Evolutionary conservation across 2,797 vertebrate species (phyloP).

Genomic region (Gymnocypris eckloni): DNA sequence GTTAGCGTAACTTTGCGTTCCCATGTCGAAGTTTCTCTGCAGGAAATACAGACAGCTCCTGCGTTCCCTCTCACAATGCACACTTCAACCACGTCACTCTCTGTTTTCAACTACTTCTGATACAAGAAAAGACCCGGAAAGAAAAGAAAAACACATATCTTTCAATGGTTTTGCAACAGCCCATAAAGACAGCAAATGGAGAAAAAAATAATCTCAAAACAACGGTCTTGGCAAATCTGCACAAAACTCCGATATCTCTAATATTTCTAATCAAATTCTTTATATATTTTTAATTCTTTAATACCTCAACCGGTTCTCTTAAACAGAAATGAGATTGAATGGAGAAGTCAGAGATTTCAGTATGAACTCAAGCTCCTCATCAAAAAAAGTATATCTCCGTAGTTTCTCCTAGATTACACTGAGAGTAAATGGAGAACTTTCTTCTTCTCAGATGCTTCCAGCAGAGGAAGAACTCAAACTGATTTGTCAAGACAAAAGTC

Average conservation of each 20-base stretch:
- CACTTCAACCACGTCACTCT: background rate
- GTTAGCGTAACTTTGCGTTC: constrained; percentile 68
- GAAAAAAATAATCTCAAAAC: too few relatives aligned
- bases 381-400: background rate
- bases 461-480: too few relatives aligned
- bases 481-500: too few relatives aligned
- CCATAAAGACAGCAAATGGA: background rate
- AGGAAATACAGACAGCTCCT: constrained; percentile 71
- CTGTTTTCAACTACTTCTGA: background rate
- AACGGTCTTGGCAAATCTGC: background rate
- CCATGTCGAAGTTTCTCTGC: constrained; percentile 66
- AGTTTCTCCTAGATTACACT: background rate
- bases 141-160: background rate
- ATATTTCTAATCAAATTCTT: background rate
- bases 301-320: background rate
- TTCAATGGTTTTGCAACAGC: background rate
- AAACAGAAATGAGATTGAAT: background rate
- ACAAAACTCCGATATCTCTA: background rate
- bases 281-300: background rate
- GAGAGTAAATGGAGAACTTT: background rate
- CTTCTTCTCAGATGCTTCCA: too few relatives aligned
- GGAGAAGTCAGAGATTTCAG: background rate
- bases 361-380: background rate
- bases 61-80: constrained; percentile 46
- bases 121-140: background rate